Base-by-base conservation (phyloP, 2,888 invertebrate species). In the Adelphocoris suturalis region DNA sequence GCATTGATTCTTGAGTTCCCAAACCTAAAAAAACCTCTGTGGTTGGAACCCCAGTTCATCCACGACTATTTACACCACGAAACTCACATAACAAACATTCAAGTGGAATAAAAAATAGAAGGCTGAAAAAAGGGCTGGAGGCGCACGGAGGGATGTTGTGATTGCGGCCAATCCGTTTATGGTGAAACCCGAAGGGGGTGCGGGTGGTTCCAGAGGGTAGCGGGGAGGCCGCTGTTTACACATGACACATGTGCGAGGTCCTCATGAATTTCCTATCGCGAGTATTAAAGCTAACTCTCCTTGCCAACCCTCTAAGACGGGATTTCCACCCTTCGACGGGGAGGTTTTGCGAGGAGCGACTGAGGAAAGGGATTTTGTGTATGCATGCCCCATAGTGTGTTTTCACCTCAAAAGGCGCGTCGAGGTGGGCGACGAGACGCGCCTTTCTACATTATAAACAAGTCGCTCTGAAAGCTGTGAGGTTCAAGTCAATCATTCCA, bases 251-350 rank as follows among this genome's bases (percentile, higher is more conserved):
- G 89, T 52, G 89, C 48, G 55, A 61, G 85, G 68, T 86, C 68
- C 89, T 89, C 89, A 89, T 89, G 89, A 89, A 89, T 89, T 89
- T 89, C 85, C 84, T 89, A 89, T 89, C 86, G 86, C 86, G 76
- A 48, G 68, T 86, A 86, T 86, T 86, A 86, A 86, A 86, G 86
- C 81, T 81, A 61, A 46, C 76, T 46, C 52, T 75, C 23, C 48
- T 47, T 86, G 28, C 48, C 87, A 87, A 14, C 76, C 78, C 57
- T 75, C 48, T 76, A 86, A 47, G 86, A 75, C 48, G 68, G 19
- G 19, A 14, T 37, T 88, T 78, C 88, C 78, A 23, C 68, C 88
- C 48, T 78, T 52, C 55, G 78, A 23, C n/a, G 11, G 48, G 76
- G 89, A 55, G 46, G 89, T 81, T 19, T 37, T 16, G 47, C 47